These are phyloP conservation scores for Gambusia holbrooki DNA, from an alignment of 2,113 vertebrate species.

Conservation along the genomic window DNA sequence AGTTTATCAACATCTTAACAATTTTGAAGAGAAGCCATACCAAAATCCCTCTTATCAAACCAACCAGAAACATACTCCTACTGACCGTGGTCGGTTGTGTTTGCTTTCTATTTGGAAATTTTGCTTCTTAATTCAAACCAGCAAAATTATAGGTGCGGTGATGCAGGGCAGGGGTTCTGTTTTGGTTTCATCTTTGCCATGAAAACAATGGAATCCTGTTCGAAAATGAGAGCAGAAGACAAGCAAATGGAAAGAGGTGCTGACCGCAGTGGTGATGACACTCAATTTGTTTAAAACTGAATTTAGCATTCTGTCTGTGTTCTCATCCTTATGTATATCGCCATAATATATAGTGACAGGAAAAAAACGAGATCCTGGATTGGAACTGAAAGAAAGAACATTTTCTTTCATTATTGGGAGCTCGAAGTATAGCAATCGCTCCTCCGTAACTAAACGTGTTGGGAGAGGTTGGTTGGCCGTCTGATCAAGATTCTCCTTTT, in stretches of 20 bases:
- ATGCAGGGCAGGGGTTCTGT: neutral
- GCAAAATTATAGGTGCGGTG: neutral
- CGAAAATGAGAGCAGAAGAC: neutral
- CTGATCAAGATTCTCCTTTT: neutral
- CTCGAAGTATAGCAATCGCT: neutral
- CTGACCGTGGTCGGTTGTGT: neutral
- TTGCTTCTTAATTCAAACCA: neutral
- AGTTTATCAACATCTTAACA: neutral
- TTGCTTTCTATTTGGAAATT: neutral
- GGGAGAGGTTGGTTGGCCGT: neutral
- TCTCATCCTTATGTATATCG: neutral
- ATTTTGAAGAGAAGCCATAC: neutral
- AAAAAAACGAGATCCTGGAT: neutral
- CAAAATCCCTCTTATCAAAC: neutral
- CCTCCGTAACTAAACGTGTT: neutral
- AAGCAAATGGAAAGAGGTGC: neutral
- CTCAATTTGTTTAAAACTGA: neutral
- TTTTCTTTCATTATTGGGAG: neutral
- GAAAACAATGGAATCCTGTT: neutral
- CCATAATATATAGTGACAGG: too few species aligned
- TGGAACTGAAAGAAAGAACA: neutral
- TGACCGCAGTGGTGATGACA: neutral
- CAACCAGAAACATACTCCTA: too few species aligned
- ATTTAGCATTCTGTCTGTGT: neutral
- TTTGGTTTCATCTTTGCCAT: neutral